phyloP scores from a whole-genome alignment of 2,113 vertebrate species.

The Mugil cephalus region DNA sequence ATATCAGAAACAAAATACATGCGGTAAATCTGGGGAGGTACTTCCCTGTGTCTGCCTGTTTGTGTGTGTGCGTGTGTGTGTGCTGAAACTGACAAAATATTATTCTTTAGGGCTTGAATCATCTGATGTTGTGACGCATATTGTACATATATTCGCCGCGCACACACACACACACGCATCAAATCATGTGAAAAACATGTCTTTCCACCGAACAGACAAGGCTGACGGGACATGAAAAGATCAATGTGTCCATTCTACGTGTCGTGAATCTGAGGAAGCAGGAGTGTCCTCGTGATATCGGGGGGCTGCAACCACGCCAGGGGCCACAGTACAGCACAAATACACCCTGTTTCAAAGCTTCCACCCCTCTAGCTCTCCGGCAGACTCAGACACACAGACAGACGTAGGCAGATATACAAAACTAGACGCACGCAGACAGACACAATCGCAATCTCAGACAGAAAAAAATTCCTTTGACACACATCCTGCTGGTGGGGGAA shows the following conservation, averaged over 20 bases:
- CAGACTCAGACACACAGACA: conserved; percentile 23
- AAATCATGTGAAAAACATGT: conserved; percentile 54
- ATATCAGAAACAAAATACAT: conserved; percentile 33
- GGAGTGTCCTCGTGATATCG: conserved; percentile 73
- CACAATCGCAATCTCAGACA: conserved; percentile 11
- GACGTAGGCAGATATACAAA: conserved; percentile 30
- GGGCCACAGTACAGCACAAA: conserved; percentile 81
- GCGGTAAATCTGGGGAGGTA: conserved; percentile 26
- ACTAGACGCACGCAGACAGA: conserved; percentile 40
- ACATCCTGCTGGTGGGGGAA: conserved; percentile 14
- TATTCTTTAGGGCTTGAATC: conserved; percentile 47
- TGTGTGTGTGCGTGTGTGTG: neutral
- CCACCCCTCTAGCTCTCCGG: conserved; percentile 38
- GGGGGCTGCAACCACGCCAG: conserved; percentile 72
- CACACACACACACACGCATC: conserved; percentile 17
- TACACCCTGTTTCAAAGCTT: conserved; percentile 73
- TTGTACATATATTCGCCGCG: conserved; percentile 9
- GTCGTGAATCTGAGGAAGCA: conserved; percentile 50
- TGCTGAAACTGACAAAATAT: conserved; percentile 39
- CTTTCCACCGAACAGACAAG: conserved; percentile 37
- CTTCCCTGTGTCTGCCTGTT: neutral
- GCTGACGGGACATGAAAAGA: conserved; percentile 36
- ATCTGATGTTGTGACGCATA: conserved; percentile 43
- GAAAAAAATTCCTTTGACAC: conserved; percentile 9
- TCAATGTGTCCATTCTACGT: conserved; percentile 67